Evolutionary conservation across 2,888 invertebrate genomes (phyloP), one percentile per base, ranked within the genome.

Genomic region (Cremastinae sp.): DNA sequence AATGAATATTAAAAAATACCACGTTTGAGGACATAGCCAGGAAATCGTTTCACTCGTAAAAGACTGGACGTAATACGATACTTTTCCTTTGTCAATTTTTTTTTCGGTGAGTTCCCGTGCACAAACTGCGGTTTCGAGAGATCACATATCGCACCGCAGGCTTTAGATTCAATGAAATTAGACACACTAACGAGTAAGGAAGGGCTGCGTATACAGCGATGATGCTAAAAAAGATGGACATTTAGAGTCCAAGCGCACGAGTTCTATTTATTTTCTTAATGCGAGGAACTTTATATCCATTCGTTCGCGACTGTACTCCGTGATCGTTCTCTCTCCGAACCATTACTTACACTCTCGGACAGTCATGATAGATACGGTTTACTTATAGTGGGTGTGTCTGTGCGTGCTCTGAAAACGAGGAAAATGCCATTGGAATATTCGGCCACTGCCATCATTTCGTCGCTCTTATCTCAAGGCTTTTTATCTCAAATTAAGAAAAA

Each of bases 221-320:
- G 16, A 45, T 28, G 28, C 28, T 38, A 16, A 22, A 36, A 10
- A 47, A 45, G 10, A 16, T 8, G n/a, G 12, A 9, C 12, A 58
- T 14, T 28, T 14, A 49, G 34, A 47, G 16, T 61, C 14, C 9
- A n/a, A 43, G 61, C 34, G 51, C 53, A 18, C 53, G 41, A 45
- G n/a, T 53, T 16, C 43, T 34, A 70, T 59, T 61, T 53, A 38
- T 70, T 51, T 53, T 53, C 61, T 34, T 70, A 70, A 70, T 70
- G 59, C 18, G 41, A 18, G 28, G 28, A 53, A 28, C 51, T 43
- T 4, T 0, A 43, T 49, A 49, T 18, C 18, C 36, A 16, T 3
- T 1, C 18, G 18, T 49, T 49, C 20, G 47, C 10, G 47, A 49
- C 47, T 20, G 20, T 18, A 49, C 47, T 9, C 9, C n/a, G 20